Base-by-base conservation (phyloP, 2,797 vertebrate species). In the Cyprinodon diabolis region DNA sequence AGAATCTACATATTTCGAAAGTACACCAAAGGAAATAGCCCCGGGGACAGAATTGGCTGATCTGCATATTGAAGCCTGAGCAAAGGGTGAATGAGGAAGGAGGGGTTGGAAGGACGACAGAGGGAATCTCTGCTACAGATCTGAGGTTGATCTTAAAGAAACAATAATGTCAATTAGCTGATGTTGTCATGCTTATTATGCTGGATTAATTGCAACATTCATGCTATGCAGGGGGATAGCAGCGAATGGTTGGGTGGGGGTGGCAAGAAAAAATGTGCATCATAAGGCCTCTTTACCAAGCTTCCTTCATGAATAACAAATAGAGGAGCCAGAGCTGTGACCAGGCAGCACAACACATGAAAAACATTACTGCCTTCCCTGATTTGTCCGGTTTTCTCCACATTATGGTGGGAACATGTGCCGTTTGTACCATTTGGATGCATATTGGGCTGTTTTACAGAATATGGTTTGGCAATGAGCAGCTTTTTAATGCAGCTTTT, bases 291-390 rank as follows among this genome's bases (percentile, higher is more conserved):
- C 92, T 93, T 92, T 90, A 93, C 91, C 92, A 92, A 87, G 89
- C 93, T 94, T 94, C 93, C 93, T 94, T 93, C 92, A 94, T 94
- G 93, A 94, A 94, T 94, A 92, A 92, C 93, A 93, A 94, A 93
- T 93, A 86, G 90, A 90, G 87, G 83, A 89, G 83, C 90, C 76
- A 67, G 87, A 72, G 86, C 90, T 91, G 88, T 78, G 89, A 91
- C 87, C 89, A 87, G 90, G 86, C 91, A 91, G 87, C 88, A 91
- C 91, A 93, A 93, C 93, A 94, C 91, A 93, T 93, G 91, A 93
- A 89, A 94, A 92, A 92, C 92, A 94, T 93, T 93, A 94, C 82
- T 83, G 91, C 89, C 88, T 89, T 90, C 90, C 87, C 91, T 69
- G 77, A 90, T 77, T 85, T 72, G 85, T 90, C 88, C 90, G 87